Evolutionary conservation across 2,888 invertebrate species (phyloP).

Genomic region (Acanthosepion pharaonis): DNA sequence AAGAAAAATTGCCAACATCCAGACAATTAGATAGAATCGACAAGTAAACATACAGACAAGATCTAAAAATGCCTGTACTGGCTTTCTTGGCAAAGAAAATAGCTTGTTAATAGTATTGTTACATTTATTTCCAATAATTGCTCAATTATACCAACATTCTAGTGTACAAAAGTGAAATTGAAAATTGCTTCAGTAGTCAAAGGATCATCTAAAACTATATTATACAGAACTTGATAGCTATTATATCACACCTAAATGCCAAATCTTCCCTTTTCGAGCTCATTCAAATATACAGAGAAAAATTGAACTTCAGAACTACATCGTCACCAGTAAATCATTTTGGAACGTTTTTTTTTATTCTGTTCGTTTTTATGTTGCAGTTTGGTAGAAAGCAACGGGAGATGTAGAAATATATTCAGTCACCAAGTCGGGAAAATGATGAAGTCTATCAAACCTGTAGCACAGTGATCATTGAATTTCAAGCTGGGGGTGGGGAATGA

Average conservation of each 20-base stretch:
- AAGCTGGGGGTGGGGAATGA: too few relatives aligned
- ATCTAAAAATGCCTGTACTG: neutral
- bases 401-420: neutral
- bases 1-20: conserved; percentile 1
- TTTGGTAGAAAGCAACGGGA: neutral
- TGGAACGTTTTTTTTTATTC: neutral
- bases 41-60: neutral
- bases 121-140: too few relatives aligned
- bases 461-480: too few relatives aligned
- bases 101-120: neutral
- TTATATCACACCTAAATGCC: too few relatives aligned
- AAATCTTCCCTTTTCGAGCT: too few relatives aligned
- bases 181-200: too few relatives aligned
- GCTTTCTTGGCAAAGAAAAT: neutral
- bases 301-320: neutral
- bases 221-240: too few relatives aligned
- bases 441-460: neutral
- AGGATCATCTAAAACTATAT: too few relatives aligned
- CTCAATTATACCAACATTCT: too few relatives aligned
- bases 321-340: neutral
- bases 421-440: neutral
- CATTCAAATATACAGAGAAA: neutral
- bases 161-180: too few relatives aligned
- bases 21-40: neutral
- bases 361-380: neutral